Percentiles rank a stretch among this genome's conserved stretches.
phyloP scores from a whole-genome alignment of 2,797 vertebrate species.

The Leptatherina wallacei region DNA sequence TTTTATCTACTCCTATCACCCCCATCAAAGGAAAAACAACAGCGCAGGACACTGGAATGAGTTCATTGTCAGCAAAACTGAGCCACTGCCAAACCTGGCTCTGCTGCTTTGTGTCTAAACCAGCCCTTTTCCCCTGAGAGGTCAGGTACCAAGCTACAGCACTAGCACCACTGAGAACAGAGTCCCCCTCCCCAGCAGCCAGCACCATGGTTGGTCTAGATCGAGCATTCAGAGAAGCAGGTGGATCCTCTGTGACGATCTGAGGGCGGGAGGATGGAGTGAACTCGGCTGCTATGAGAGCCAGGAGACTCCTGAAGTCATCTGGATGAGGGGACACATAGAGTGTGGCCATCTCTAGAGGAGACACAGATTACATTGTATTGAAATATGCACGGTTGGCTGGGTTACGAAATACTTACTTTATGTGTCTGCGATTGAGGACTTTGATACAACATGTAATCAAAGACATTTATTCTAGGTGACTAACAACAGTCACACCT shows the following conservation, averaged over 20 bases:
- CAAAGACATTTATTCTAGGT: not conserved
- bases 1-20: conserved; percentile 78
- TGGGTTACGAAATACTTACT: not conserved
- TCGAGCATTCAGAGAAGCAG: conserved; percentile 58
- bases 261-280: conserved; percentile 55
- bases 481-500: not conserved
- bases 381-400: not conserved
- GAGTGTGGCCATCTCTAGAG: conserved; percentile 83
- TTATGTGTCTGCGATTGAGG: not conserved
- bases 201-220: conserved; percentile 77
- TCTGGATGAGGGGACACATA: conserved; percentile 86
- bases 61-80: conserved; percentile 88
- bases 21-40: conserved; percentile 87
- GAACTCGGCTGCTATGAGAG: conserved; percentile 86
- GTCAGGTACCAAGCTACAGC: conserved; percentile 86
- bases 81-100: conserved; percentile 91
- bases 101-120: conserved; percentile 70
- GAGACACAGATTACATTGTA: conserved; percentile 20
- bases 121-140: conserved; percentile 68
- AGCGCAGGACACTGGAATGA: conserved; percentile 86
- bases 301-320: conserved; percentile 88
- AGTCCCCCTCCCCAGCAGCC: conserved; percentile 37
- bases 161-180: conserved; percentile 71
- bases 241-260: conserved; percentile 77
- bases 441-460: not conserved